These are phyloP conservation scores for Pterostichus niger DNA, from an alignment of 2,888 invertebrate species.

Conservation along the genomic window DNA sequence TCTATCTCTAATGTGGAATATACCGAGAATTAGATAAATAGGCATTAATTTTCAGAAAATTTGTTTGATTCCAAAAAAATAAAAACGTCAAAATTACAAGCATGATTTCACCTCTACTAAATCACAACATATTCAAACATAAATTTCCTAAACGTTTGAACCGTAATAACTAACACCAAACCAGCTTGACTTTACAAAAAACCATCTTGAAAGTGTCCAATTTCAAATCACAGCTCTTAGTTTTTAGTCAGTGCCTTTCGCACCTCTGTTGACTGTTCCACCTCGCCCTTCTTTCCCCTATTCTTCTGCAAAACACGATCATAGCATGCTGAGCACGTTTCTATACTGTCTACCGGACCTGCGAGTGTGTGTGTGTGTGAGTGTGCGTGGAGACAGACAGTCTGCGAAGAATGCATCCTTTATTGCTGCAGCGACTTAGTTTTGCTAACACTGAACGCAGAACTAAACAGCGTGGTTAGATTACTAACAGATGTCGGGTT, in stretches of 20 bases:
- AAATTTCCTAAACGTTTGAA: slow-evolving; percentile 12
- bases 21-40: too few relatives aligned
- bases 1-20: too few relatives aligned
- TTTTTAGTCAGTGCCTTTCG: slow-evolving; percentile 26
- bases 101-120: neutral
- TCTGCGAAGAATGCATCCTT: slow-evolving; percentile 67
- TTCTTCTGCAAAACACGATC: neutral
- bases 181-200: too few relatives aligned
- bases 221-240: slow-evolving; percentile 31
- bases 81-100: neutral
- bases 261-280: slow-evolving; percentile 7
- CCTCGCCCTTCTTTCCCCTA: neutral
- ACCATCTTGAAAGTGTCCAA: neutral
- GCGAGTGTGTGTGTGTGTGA: neutral
- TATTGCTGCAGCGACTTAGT: slow-evolving; percentile 51
- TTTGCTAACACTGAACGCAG: slow-evolving; percentile 9
- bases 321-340: slow-evolving; percentile 48
- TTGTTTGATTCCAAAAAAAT: too few relatives aligned
- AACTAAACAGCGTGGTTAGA: neutral
- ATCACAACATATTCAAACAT: slow-evolving; percentile 17
- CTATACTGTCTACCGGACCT: neutral
- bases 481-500: slow-evolving; percentile 41
- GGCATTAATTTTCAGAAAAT: too few relatives aligned
- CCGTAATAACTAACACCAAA: slow-evolving; percentile 36
- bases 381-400: slow-evolving; percentile 64